Conservation (phyloP, 2,797 vertebrate species). For the Alca torda region DNA sequence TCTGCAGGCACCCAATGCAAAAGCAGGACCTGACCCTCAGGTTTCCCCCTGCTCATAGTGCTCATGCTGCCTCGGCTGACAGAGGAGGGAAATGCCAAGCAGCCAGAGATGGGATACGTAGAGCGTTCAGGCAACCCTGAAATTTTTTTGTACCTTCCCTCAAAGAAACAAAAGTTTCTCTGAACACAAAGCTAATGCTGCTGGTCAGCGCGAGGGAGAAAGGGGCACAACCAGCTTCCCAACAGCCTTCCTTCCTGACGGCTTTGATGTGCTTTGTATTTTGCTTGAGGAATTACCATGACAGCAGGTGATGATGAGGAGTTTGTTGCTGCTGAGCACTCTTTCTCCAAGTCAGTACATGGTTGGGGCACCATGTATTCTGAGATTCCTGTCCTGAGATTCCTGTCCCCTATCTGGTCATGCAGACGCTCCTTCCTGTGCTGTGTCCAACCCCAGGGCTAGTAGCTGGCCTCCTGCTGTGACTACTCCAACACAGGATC, state of each 20-base stretch:
- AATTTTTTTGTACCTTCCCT: background rate
- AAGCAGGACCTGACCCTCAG: background rate
- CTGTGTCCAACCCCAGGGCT: background rate
- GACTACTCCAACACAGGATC: background rate
- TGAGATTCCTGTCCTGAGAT: background rate
- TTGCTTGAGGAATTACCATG: background rate
- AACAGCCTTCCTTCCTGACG: background rate
- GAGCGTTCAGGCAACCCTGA: background rate
- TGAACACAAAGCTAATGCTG: background rate
- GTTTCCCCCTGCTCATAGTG: background rate
- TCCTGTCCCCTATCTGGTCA: background rate
- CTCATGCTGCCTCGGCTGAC: background rate
- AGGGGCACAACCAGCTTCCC: background rate
- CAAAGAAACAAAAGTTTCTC: background rate
- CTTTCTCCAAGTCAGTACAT: background rate
- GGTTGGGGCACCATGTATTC: accelerated
- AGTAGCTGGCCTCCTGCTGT: background rate
- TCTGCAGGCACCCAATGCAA: background rate
- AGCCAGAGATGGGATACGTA: background rate
- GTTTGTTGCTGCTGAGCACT: accelerated
- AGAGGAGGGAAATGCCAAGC: background rate
- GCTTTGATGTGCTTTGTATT: background rate
- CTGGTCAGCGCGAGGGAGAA: background rate
- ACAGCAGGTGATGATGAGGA: background rate
- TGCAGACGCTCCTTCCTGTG: background rate